A percentile compares a stretch with the other conserved stretches of the same genome.
Evolutionary conservation across 2,113 vertebrate species (phyloP).

Genomic region (Lepisosteus oculatus): DNA sequence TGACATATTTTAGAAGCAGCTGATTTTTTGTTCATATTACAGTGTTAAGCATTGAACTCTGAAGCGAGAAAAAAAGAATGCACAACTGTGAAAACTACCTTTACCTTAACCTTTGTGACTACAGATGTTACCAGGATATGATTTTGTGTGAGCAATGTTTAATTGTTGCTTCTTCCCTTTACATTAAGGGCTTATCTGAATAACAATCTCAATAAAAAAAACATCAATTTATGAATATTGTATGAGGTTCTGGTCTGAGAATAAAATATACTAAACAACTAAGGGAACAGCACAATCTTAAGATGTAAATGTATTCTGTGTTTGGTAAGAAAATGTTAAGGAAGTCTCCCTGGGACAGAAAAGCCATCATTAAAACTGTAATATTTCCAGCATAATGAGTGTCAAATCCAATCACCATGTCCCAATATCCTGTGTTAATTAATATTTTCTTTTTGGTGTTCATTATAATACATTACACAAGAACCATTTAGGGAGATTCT

Average conservation of each 20-base stretch:
- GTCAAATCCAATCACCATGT: constrained; percentile 34
- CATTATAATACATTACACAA: not conserved
- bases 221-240: constrained; percentile 53
- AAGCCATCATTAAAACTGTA: constrained; percentile 38
- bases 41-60: not conserved
- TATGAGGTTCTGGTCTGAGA: constrained; percentile 50
- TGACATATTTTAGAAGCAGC: not conserved
- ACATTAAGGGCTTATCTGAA: too few relatives aligned
- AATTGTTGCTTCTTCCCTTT: too few relatives aligned
- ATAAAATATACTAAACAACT: constrained; percentile 42
- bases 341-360: constrained; percentile 39
- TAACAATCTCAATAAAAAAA: constrained; percentile 33
- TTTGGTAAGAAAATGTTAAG: constrained; percentile 18
- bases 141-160: too few relatives aligned
- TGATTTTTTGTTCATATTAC: not conserved
- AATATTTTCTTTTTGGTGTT: constrained; percentile 29
- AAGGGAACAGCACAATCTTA: constrained; percentile 44
- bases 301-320: constrained; percentile 49
- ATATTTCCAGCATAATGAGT: constrained; percentile 31
- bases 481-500: not conserved
- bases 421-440: constrained; percentile 34
- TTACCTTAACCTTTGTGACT: too few relatives aligned
- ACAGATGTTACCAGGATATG: too few relatives aligned
- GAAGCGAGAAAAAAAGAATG: too few relatives aligned
- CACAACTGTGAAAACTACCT: too few relatives aligned